Evolutionary conservation across 1,140 invertebrate species (phyloP).

Genomic region (Cotesia chilonis): DNA sequence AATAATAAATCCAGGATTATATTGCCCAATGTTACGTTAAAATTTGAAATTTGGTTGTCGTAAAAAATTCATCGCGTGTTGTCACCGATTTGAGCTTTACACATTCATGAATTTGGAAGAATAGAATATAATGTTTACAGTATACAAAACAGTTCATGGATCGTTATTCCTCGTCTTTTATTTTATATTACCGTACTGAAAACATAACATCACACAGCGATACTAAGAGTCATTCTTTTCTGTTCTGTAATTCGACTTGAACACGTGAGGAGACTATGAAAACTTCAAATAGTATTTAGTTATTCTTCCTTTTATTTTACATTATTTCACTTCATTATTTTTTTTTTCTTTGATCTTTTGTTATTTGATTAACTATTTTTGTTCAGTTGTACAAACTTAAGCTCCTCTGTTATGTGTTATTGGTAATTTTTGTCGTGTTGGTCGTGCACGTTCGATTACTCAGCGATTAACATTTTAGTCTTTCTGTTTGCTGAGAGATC

Average conservation of each 20-base stretch:
- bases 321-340: slow-evolving; percentile 6
- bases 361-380: neutral
- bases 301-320: slow-evolving; percentile 14
- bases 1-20: no score
- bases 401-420: neutral
- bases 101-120: slow-evolving; percentile 27
- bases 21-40: no score
- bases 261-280: slow-evolving; percentile 60
- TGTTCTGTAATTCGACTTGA: slow-evolving; percentile 54
- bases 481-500: slow-evolving; percentile 8
- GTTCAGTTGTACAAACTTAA: neutral
- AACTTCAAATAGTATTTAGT: slow-evolving; percentile 40
- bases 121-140: slow-evolving; percentile 7
- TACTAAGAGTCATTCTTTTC: slow-evolving; percentile 25
- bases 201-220: neutral
- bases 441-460: neutral
- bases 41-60: slow-evolving; percentile 19
- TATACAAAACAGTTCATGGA: slow-evolving; percentile 8
- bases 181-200: slow-evolving; percentile 43
- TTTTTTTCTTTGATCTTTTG: neutral
- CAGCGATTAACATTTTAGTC: slow-evolving; percentile 7
- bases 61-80: slow-evolving; percentile 42
- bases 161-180: neutral
- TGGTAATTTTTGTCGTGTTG: neutral
- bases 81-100: slow-evolving; percentile 38